phyloP scores from a whole-genome alignment of 2,888 invertebrate species.

The Sipha maydis region DNA sequence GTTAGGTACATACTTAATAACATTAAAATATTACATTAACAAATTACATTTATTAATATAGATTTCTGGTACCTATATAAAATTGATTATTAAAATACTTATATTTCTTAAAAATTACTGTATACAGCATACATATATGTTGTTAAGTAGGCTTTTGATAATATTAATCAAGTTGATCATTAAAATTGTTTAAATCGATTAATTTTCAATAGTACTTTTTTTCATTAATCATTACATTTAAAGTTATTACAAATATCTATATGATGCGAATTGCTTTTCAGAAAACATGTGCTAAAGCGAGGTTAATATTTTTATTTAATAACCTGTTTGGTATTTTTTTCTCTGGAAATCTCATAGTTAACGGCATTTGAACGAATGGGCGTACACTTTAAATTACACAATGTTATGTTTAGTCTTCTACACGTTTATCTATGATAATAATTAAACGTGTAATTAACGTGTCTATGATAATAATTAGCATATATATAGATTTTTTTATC shows the following conservation, averaged over 20 bases:
- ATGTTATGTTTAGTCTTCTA: conserved; percentile 40
- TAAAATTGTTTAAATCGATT: conserved; percentile 33
- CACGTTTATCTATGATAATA: conserved; percentile 17
- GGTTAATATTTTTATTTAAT: conserved; percentile 55
- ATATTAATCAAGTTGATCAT: not conserved
- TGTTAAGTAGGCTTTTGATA: not conserved
- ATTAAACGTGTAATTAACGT: no score
- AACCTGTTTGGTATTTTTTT: conserved; percentile 49
- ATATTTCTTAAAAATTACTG: not conserved
- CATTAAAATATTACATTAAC: not conserved
- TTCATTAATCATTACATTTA: conserved; percentile 21
- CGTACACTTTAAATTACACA: conserved; percentile 52
- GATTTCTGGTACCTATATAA: not conserved
- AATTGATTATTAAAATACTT: no score
- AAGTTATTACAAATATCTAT: conserved; percentile 25
- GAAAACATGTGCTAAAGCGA: conserved; percentile 24
- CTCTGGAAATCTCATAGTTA: conserved; percentile 50
- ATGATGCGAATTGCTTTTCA: conserved; percentile 21
- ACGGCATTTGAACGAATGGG: conserved; percentile 59
- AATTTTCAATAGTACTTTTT: conserved; percentile 24
- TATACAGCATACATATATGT: no score
- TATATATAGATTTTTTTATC: not conserved
- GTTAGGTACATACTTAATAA: not conserved
- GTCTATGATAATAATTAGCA: conserved; percentile 28
- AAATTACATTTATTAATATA: conserved; percentile 13